Evolutionary conservation across 1,140 invertebrate genomes (phyloP).

Genomic region (Anastrepha ludens): DNA sequence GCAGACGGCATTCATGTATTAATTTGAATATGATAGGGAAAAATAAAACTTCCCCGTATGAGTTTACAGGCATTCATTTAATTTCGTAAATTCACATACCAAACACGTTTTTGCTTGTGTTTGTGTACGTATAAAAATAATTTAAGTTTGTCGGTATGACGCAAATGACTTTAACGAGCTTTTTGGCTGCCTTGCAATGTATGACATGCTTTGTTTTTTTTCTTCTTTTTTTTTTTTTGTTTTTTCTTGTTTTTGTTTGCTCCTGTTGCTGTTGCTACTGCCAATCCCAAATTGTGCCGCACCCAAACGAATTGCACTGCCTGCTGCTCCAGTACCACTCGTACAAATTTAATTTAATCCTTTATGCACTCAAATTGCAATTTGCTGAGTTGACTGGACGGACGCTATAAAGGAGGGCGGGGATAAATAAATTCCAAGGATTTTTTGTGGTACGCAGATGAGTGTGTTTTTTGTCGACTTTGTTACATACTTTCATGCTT

Average conservation of each 20-base stretch:
- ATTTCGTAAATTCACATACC: neutral
- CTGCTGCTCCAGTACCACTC: neutral
- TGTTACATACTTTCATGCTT: neutral
- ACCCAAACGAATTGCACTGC: neutral
- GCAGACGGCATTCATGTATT: neutral
- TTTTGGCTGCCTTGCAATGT: constrained; percentile 6
- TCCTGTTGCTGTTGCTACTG: neutral
- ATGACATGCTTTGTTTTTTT: neutral
- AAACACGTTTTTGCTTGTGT: neutral
- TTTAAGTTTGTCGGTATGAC: constrained; percentile 28
- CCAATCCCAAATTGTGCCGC: constrained; percentile 22
- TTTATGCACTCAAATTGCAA: constrained; percentile 43
- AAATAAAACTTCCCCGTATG: neutral
- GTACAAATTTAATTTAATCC: constrained; percentile 48
- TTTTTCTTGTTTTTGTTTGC: neutral
- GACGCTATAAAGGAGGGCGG: no score
- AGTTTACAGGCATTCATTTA: neutral
- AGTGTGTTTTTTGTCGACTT: neutral
- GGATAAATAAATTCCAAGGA: neutral
- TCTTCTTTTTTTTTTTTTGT: neutral
- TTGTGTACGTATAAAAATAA: neutral
- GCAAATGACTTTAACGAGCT: constrained; percentile 51
- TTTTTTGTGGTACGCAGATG: neutral
- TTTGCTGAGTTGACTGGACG: neutral
- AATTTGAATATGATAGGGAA: neutral